phyloP scores from a whole-genome alignment of 1,140 invertebrate genomes.

The Meloidogyne hapla region DNA sequence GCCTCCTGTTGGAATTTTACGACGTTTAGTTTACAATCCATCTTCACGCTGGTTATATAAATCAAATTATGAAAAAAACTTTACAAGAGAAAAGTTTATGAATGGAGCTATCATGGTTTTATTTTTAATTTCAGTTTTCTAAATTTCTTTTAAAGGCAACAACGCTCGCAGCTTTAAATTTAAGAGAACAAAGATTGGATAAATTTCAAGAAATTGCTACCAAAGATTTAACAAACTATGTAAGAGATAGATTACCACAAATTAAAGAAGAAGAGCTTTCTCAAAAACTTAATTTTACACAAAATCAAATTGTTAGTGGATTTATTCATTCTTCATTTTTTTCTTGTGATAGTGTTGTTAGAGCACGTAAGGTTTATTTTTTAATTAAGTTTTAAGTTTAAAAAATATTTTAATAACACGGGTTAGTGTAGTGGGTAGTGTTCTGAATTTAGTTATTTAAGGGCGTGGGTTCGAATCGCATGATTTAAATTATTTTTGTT shows the following conservation, averaged over 20 bases:
- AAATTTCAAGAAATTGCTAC: constrained; percentile 29
- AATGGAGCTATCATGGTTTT: constrained; percentile 21
- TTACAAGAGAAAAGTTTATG: constrained; percentile 16
- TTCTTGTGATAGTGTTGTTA: neutral
- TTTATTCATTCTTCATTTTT: constrained; percentile 18
- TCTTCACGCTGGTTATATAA: neutral
- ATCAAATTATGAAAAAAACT: neutral
- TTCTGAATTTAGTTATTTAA: no score
- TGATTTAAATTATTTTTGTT: no score
- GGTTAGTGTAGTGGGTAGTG: neutral
- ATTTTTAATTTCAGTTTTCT: neutral
- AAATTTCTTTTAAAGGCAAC: constrained; percentile 13
- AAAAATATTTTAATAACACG: neutral
- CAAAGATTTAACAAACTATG: constrained; percentile 7
- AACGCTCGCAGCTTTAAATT: constrained; percentile 15
- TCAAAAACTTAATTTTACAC: constrained; percentile 14
- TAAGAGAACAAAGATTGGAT: constrained; percentile 13
- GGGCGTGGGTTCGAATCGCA: no score
- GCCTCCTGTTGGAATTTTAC: neutral
- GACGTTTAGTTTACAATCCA: constrained; percentile 4
- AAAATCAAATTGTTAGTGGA: constrained; percentile 12
- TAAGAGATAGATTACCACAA: constrained; percentile 9
- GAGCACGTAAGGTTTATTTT: neutral
- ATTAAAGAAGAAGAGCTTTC: constrained; percentile 1
- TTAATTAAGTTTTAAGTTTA: neutral